Evolutionary conservation across 2,797 vertebrate species (phyloP), one percentile per base, ranked within the genome.

Genomic region (Sebastes oblongus): DNA sequence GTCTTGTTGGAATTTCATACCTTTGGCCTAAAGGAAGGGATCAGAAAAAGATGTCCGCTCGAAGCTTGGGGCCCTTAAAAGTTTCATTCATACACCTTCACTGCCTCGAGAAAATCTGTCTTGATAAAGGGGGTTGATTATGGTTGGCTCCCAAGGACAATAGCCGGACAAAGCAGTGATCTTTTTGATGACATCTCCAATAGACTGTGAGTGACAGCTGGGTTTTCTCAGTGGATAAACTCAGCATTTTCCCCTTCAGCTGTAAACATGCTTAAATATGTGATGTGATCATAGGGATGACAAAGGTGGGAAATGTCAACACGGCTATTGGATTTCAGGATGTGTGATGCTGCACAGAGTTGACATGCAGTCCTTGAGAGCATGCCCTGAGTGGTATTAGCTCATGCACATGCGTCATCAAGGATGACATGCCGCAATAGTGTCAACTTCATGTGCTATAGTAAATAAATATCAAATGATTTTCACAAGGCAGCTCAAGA

Each of bases 221-320:
- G 22, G 25, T 56, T 84, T 84, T 79, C 83, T 87, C 72, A 61
- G 50, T 58, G 77, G 81, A 85, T 82, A 77, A 69, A 68, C 27
- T 73, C 30, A 4, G 16, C 56, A 42, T 82, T 87, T 76, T 61
- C 42, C 79, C 89, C 83, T 76, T 80, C 18, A 89, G 90, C 86
- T 82, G 81, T 78, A 90, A 87, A 91, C 85, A 91, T 64, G 78
- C 76, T 90, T 80, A 68, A 83, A 79, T 85, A 80, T 84, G 84
- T 69, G 77, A 91, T 83, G 80, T 77, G 85, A 89, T 86, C 85
- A 81, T 54, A 46, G 13, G 27, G 30, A 72, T 72, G 76, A 87
- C 83, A 80, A 74, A 56, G 55, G 61, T 76, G 75, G 83, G 77
- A 88, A 86, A 86, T 67, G 77, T 85, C 81, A 88, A 87, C 83